Percentiles rank a stretch among this genome's conserved stretches.
phyloP scores from a whole-genome alignment of 2,797 vertebrate genomes.

The Neomorphus geoffroyi region DNA sequence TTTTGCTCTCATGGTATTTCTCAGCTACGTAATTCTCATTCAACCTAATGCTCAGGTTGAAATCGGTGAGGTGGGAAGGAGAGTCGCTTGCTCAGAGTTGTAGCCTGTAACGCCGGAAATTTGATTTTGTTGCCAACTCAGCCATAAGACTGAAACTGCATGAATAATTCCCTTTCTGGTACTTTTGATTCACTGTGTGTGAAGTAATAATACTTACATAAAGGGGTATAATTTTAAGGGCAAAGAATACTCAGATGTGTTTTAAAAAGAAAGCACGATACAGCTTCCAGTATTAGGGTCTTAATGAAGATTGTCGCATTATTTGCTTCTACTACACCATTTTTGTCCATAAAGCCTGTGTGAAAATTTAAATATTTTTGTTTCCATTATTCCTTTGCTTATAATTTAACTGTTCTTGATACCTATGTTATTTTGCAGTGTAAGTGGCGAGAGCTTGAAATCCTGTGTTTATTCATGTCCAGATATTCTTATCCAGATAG shows the following conservation, averaged over 20 bases:
- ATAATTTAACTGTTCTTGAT: neutral
- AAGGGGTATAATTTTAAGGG: neutral
- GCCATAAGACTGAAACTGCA: neutral
- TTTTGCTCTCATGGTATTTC: neutral
- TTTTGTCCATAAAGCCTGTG: neutral
- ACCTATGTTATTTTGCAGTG: neutral
- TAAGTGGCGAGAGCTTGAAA: neutral
- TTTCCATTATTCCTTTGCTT: neutral
- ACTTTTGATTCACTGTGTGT: neutral
- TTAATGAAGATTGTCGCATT: neutral
- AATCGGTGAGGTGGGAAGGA: neutral
- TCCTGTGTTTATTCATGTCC: neutral
- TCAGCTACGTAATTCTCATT: conserved; percentile 11
- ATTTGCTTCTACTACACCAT: neutral
- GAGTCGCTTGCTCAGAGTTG: neutral
- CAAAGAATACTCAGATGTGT: neutral
- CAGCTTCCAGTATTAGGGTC: neutral
- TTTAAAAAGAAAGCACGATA: neutral
- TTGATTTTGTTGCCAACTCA: conserved; percentile 9
- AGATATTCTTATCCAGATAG: neutral
- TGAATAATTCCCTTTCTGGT: neutral
- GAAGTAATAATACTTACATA: neutral
- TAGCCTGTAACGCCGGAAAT: neutral
- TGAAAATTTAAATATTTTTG: neutral
- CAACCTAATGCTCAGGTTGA: neutral